phyloP scores from a whole-genome alignment of 1,140 invertebrate genomes.

The Drosophila sproati region DNA sequence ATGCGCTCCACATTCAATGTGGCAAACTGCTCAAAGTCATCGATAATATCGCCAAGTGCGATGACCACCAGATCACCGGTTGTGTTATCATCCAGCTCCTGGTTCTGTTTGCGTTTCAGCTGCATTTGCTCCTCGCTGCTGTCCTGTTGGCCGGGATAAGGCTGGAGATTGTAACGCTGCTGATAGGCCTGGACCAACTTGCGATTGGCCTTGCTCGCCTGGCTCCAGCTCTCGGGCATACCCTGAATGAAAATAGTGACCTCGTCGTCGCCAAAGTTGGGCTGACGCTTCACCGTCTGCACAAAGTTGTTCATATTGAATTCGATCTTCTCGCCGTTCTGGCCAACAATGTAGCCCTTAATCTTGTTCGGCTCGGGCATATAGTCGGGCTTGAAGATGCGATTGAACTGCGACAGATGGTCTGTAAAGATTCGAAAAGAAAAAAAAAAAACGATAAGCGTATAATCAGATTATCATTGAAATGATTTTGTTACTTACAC shows the following conservation, averaged over 20 bases:
- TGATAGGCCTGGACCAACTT: slow-evolving; percentile 74
- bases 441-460: not conserved
- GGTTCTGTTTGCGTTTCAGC: slow-evolving; percentile 44
- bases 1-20: slow-evolving; percentile 69
- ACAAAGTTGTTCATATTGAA: slow-evolving; percentile 71
- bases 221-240: slow-evolving; percentile 47
- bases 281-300: slow-evolving; percentile 64
- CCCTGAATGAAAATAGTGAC: slow-evolving; percentile 80
- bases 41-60: slow-evolving; percentile 56
- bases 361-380: slow-evolving; percentile 69
- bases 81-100: slow-evolving; percentile 41
- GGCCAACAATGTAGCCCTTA: slow-evolving; percentile 65
- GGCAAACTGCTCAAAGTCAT: slow-evolving; percentile 62
- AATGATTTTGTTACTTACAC: slow-evolving; percentile 53
- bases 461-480: too few species aligned
- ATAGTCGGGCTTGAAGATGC: slow-evolving; percentile 58
- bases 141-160: slow-evolving; percentile 51
- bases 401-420: slow-evolving; percentile 73
- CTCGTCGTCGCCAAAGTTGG: slow-evolving; percentile 73
- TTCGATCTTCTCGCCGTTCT: slow-evolving; percentile 63
- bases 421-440: slow-evolving; percentile 29
- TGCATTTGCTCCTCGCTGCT: slow-evolving; percentile 63
- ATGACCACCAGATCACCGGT: slow-evolving; percentile 70
- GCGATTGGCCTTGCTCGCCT: slow-evolving; percentile 65
- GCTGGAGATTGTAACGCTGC: slow-evolving; percentile 73